Evolutionary conservation across 2,888 invertebrate species (phyloP), one percentile per base, ranked within the genome.

Genomic region (Seira sanloemensis): DNA sequence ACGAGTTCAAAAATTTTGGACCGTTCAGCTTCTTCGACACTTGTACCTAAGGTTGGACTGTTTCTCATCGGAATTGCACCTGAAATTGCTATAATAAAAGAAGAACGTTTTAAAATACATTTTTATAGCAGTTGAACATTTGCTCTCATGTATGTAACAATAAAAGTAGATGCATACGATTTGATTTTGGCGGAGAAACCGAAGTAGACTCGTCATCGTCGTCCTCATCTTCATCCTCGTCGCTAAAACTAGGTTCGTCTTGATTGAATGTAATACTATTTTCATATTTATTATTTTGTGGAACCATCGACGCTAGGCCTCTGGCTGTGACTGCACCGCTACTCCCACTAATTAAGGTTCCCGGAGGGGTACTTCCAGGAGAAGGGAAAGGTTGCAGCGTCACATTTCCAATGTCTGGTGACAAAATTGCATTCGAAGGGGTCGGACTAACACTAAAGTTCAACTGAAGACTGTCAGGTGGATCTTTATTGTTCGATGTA

Each of bases 181-280:
- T 67, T 5, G 74, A 68, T n/a, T 83, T 83, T 72, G 71, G 58
- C 5, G 77, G 82, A n/a, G 67, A 26, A 21, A 24, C 69, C 0
- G 58, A 54, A 2, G 65, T 80, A 93, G 90, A 96, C 96, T 90
- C 96, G 90, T 94, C 95, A 89, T 94, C 95, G 65, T 93, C 95
- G 90, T 94, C 95, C 85, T 94, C 95, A 82, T 96, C 95, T 82
- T 96, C 96, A 90, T 97, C 97, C 89, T 96, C 96, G 90, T 97
- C 97, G 89, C 96, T 97, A 91, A 97, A 97, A 27, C 94, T 94
- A 12, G 96, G 94, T 90, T 96, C 96, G 69, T 66, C 78, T 65
- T 80, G 54, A 54, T 37, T 66, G 77, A 84, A 50, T n/a, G 72
- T 68, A n/a, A 80, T 71, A 46, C n/a, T 73, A n/a, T 18, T 50